These are phyloP conservation scores for Formica selysi DNA, from an alignment of 1,140 invertebrate genomes.

Conservation along the genomic window DNA sequence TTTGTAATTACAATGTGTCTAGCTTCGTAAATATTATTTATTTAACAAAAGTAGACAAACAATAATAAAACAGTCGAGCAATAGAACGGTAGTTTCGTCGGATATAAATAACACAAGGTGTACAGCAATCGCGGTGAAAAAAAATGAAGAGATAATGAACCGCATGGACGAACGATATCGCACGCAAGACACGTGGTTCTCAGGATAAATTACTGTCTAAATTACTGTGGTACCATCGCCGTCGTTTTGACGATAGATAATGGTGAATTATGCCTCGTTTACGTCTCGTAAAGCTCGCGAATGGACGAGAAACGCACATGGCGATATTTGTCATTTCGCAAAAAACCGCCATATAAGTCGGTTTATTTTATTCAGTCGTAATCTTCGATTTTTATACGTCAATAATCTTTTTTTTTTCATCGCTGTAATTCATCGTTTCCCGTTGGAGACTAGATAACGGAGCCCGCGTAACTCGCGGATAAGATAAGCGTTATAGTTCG, in stretches of 20 bases:
- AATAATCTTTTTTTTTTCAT: neutral
- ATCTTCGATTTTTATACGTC: slow-evolving; percentile 46
- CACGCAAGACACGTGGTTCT: neutral
- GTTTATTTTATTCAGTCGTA: slow-evolving; percentile 62
- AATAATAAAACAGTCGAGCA: neutral
- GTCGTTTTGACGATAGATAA: slow-evolving; percentile 62
- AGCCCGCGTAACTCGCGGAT: slow-evolving; percentile 32
- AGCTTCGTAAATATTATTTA: neutral
- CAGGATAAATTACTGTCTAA: slow-evolving; percentile 67
- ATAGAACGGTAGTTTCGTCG: neutral
- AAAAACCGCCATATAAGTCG: slow-evolving; percentile 18
- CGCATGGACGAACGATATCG: slow-evolving; percentile 5
- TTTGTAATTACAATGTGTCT: no score
- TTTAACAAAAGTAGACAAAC: neutral
- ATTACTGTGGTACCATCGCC: slow-evolving; percentile 27
- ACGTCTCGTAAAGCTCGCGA: slow-evolving; percentile 59
- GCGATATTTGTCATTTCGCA: slow-evolving; percentile 65
- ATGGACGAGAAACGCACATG: slow-evolving; percentile 22
- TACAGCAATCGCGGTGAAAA: neutral
- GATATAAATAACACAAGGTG: no score
- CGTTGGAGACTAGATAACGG: neutral
- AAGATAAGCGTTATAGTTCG: slow-evolving; percentile 26
- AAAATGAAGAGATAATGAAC: slow-evolving; percentile 14
- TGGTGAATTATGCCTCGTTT: slow-evolving; percentile 70
- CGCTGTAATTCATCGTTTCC: neutral